phyloP scores from a whole-genome alignment of 2,797 vertebrate genomes.

The Helicolenus hilgendorfi region DNA sequence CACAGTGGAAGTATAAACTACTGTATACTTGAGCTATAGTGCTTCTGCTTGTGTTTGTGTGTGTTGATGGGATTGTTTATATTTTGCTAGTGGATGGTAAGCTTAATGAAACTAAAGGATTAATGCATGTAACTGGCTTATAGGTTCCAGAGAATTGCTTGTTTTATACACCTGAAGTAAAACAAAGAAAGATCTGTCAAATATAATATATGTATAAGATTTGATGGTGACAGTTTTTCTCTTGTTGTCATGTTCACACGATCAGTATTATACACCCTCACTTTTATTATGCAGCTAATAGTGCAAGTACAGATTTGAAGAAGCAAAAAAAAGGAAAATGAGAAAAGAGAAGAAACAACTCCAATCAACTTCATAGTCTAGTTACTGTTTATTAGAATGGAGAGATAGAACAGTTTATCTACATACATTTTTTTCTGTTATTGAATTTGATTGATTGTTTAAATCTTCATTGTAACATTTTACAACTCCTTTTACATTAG shows the following conservation, averaged over 20 bases:
- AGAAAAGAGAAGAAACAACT: neutral
- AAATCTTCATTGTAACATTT: too few species aligned
- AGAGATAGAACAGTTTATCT: neutral
- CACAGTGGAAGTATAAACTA: constrained; percentile 62
- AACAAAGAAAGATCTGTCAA: neutral
- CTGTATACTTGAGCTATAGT: constrained; percentile 25
- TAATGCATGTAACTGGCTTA: constrained; percentile 23
- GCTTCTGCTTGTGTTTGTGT: neutral
- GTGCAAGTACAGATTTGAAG: neutral
- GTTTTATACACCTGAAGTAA: neutral
- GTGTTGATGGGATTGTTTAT: constrained; percentile 40
- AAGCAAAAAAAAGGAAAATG: neutral
- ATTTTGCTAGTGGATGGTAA: constrained; percentile 35
- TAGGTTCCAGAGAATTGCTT: neutral
- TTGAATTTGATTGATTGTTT: neutral
- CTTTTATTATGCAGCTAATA: neutral
- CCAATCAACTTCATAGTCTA: neutral
- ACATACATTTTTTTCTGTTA: neutral
- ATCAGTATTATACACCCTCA: neutral
- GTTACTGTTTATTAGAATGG: neutral
- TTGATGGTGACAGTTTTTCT: neutral
- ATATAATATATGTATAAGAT: neutral
- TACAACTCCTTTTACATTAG: too few species aligned
- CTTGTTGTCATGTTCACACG: neutral
- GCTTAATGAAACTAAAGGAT: constrained; percentile 23